phyloP scores from a whole-genome alignment of 2,888 invertebrate species.

The Melanostoma mellinum region DNA sequence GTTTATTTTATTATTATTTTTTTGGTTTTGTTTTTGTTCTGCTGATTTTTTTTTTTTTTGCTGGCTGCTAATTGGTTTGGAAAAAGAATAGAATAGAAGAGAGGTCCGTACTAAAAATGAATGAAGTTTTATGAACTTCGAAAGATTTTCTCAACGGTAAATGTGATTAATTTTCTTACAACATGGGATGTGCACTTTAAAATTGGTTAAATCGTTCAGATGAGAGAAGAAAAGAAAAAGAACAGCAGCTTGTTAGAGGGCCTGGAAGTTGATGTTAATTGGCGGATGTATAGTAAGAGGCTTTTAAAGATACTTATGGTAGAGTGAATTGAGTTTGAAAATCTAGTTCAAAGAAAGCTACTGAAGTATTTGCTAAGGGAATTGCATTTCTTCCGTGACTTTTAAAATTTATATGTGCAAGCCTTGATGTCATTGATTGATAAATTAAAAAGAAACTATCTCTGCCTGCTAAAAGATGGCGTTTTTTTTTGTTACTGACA shows the following conservation, averaged over 20 bases:
- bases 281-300: conserved; percentile 30
- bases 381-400: not conserved
- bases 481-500: too few relatives aligned
- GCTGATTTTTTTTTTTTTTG: conserved; percentile 10
- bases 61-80: conserved; percentile 46
- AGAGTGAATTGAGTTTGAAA: conserved; percentile 52
- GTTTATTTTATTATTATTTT: conserved; percentile 58
- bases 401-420: too few relatives aligned
- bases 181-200: conserved; percentile 55
- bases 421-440: too few relatives aligned
- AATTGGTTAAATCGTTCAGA: conserved; percentile 50
- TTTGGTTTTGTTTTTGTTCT: conserved; percentile 47
- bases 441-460: too few relatives aligned
- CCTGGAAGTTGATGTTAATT: conserved; percentile 46
- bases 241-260: conserved; percentile 50
- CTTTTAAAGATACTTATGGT: conserved; percentile 46
- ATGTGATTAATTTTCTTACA: conserved; percentile 59
- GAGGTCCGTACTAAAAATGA: conserved; percentile 48
- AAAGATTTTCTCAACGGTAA: conserved; percentile 62
- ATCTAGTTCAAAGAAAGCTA: conserved; percentile 42
- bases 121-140: conserved; percentile 41
- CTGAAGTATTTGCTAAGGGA: conserved; percentile 8
- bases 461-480: too few relatives aligned
- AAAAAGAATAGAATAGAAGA: conserved; percentile 17
- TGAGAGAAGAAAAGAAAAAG: not conserved